Evolutionary conservation across 1,140 invertebrate species (phyloP), one percentile per base, ranked within the genome.

Genomic region (Ridgeia piscesae): DNA sequence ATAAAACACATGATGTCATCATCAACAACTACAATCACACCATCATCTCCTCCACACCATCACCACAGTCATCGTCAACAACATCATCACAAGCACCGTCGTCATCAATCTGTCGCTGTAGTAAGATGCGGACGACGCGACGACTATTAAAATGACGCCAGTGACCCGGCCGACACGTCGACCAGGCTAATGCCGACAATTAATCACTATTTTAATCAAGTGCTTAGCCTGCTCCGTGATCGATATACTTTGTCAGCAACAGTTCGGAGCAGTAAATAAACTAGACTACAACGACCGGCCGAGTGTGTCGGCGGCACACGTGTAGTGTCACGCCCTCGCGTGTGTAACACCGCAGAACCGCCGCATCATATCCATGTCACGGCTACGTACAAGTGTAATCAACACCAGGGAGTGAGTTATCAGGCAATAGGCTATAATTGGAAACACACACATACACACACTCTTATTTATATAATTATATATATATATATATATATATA

Each of bases 1-100:
- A 31, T 77, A 17, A 77, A 77, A 77, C 58, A 77, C 58, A 77
- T 77, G 11, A 77, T 77, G 89, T 92, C 92, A 92, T 92, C 77
- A 92, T 92, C 92, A 89, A 9, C 92, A 92, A 9, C 77, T 88
- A 2, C 92, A 92, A 1, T 88, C 77, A 2, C 77, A 92, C 89
- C 92, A 92, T 92, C 77, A 92, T 89, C 92, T 88, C 89, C 92
- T 89, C 21, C 92, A 92, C 58, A 77, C 58, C 58, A 77, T 31
- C 58, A 77, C 17, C 4, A 77, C 48, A 8, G 21, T 31, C 4
- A 77, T 6, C 58, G 27, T 21, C 58, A 77, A 27, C 17, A 77
- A 21, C 58, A 77, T 77, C 58, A 77, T 27, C 0, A 77, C 27
- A 9, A 77, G 11, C 58, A 27, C 58, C 58, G 58, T 77, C 17